Base-by-base conservation (phyloP, 2,888 invertebrate genomes). In the Cylloceria caligata region DNA sequence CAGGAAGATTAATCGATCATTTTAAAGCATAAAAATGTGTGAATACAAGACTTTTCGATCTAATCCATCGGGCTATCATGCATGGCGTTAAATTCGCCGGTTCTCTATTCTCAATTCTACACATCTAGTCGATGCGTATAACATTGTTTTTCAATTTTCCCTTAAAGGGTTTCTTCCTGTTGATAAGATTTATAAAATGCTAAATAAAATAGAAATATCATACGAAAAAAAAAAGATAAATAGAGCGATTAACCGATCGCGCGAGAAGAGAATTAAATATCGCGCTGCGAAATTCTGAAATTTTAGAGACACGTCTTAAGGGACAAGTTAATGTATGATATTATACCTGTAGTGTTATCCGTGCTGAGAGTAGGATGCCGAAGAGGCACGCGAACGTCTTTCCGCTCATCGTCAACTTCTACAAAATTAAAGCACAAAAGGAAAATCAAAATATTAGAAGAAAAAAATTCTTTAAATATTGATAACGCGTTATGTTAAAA, bases 311-410 rank as follows among this genome's bases (percentile, higher is more conserved):
- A 30, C 30, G 5, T 4, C 30, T 4, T 30, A 30, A 30, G 3
- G 5, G 3, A 30, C 5, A 30, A 0, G 34, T 16, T 4, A 19
- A 16, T 30, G 0, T 1, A 21, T 19, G 39, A 13, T 21, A 60
- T 81, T 80, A n/a, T n/a, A 86, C 85, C 83, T 86, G 85, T 9
- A 83, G 80, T 34, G 86, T 86, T 27, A 83, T 72, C 77, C 86
- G 68, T 57, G 86, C 84, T 19, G 81, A 75, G 52, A 83, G 45
- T n/a, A 84, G 78, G 47, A 86, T 39, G 64, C 86, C 79, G 49
- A 86, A 65, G 74, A 86, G 62, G 60, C 80, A 84, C 67, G 83
- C 24, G 34, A 80, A 77, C 65, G 49, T 80, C 42, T 60, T 71
- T 69, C 72, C 75, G 16, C 65, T 60, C 67, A 82, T 80, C 79